A percentile compares a stretch with the other conserved stretches of the same genome.
Conservation (phyloP, 2,113 vertebrate genomes). For the Trogon melanurus region DNA sequence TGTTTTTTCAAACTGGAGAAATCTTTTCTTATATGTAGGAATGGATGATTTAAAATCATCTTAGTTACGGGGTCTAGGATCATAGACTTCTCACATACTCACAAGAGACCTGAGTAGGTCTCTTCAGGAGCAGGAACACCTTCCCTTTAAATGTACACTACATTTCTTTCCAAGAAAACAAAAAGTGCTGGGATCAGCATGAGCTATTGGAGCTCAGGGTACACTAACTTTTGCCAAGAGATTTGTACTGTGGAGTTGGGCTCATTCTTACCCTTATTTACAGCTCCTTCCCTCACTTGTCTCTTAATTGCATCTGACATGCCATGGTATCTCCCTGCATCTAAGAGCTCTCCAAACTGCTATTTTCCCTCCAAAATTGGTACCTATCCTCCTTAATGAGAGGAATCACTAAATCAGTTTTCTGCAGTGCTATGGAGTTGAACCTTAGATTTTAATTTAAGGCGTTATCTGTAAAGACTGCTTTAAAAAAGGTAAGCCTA, state of each 20-base stretch:
- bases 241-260: neutral
- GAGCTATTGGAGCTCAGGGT: neutral
- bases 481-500: neutral
- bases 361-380: neutral
- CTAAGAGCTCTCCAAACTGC: neutral
- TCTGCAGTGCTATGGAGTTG: neutral
- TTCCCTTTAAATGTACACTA: neutral
- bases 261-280: neutral
- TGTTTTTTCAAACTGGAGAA: neutral
- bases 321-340: neutral
- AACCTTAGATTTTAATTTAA: neutral
- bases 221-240: neutral
- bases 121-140: neutral
- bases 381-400: neutral
- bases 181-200: neutral
- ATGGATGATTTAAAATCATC: neutral
- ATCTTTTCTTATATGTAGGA: neutral
- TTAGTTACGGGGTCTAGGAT: neutral
- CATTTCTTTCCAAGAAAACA: neutral
- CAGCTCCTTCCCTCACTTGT: neutral
- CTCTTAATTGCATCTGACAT: neutral
- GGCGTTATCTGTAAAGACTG: neutral
- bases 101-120: neutral
- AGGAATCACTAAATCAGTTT: neutral
- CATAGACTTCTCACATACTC: neutral